Evolutionary conservation across 1,140 invertebrate species (phyloP).

Genomic region (Atopsyche davidsoni): DNA sequence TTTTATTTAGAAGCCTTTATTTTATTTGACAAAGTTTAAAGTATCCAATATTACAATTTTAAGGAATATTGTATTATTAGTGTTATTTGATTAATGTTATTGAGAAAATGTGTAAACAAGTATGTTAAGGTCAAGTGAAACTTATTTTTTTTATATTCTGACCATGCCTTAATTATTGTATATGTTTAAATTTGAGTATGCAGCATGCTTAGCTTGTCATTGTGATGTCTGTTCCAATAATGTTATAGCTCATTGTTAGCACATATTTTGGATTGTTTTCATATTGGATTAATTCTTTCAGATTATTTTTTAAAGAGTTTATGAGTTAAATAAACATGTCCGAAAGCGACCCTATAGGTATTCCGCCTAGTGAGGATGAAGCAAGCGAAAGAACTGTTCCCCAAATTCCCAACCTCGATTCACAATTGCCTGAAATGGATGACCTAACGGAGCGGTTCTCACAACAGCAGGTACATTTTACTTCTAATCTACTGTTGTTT

Average conservation of each 20-base stretch:
- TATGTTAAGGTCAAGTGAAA: too few relatives aligned
- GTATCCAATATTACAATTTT: too few relatives aligned
- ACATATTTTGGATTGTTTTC: slow-evolving; percentile 2
- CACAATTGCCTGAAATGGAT: slow-evolving; percentile 15
- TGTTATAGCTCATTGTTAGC: too few relatives aligned
- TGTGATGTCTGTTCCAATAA: neutral
- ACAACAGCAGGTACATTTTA: slow-evolving; percentile 24
- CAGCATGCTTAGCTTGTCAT: neutral
- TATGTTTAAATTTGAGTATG: too few relatives aligned
- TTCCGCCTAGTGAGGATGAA: slow-evolving; percentile 15
- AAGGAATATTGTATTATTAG: too few relatives aligned
- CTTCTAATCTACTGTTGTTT: too few relatives aligned
- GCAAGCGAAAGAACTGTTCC: slow-evolving; percentile 9
- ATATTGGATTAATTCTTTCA: slow-evolving; percentile 5
- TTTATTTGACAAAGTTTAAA: too few relatives aligned
- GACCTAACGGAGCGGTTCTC: slow-evolving; percentile 26
- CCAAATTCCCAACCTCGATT: slow-evolving; percentile 1
- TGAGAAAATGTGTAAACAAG: too few relatives aligned
- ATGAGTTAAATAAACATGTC: slow-evolving; percentile 19
- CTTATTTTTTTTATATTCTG: too few relatives aligned
- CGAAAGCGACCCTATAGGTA: slow-evolving; percentile 23
- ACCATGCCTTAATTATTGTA: too few relatives aligned
- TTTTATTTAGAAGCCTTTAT: too few relatives aligned
- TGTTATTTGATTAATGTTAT: too few relatives aligned
- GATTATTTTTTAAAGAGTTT: slow-evolving; percentile 10